Conservation (phyloP, 2,113 vertebrate species). For the Tupaia chinensis region DNA sequence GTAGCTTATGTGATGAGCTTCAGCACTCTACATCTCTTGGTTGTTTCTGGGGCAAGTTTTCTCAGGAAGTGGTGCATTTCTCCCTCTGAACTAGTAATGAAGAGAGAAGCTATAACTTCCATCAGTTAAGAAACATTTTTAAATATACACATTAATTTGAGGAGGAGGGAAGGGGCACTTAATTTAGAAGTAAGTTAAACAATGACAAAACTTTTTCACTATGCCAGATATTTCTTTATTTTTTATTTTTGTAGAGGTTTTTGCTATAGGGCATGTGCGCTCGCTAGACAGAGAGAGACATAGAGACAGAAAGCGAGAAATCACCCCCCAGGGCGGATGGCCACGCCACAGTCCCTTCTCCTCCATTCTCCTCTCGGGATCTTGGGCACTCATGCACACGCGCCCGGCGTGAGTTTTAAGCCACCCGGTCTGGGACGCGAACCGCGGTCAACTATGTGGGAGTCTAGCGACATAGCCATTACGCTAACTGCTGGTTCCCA, state of each 20-base stretch:
- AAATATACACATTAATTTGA: neutral
- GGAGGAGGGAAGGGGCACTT: neutral
- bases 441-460: no score
- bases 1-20: neutral
- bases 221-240: neutral
- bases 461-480: no score
- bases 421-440: no score
- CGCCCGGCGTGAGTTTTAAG: no score
- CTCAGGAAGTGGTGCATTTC: neutral
- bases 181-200: neutral
- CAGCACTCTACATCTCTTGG: neutral
- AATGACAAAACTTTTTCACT: neutral
- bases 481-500: no score
- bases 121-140: neutral
- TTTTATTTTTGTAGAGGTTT: neutral
- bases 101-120: neutral
- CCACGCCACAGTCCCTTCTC: no score
- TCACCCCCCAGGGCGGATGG: no score
- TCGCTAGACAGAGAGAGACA: no score
- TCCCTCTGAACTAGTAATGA: neutral
- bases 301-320: no score
- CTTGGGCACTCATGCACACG: no score
- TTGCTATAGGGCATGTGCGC: no score
- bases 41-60: neutral
- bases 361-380: no score